Percentiles rank a stretch among this genome's conserved stretches.
phyloP scores from a whole-genome alignment of 1,140 invertebrate species.

The Trachymyrmex septentrionalis region DNA sequence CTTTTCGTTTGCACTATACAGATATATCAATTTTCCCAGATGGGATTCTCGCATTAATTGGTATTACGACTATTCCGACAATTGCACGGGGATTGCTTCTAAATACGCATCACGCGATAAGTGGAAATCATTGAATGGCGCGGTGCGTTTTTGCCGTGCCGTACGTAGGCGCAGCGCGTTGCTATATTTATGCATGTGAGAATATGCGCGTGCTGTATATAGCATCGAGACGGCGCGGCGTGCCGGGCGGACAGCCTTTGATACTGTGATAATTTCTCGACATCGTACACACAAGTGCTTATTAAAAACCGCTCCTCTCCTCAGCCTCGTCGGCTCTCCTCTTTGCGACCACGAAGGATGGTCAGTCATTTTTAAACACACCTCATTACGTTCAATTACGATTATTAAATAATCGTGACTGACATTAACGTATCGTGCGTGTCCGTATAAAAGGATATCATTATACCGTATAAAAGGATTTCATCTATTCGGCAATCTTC shows the following conservation, averaged over 20 bases:
- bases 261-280: conserved; percentile 29
- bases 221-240: conserved; percentile 5
- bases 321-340: background rate
- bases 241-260: conserved; percentile 33
- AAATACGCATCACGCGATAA: conserved; percentile 15
- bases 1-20: too few relatives aligned
- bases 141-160: background rate
- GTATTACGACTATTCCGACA: background rate
- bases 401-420: background rate
- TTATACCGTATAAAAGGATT: background rate
- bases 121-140: conserved; percentile 18
- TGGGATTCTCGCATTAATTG: background rate
- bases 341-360: background rate
- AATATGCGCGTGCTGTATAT: conserved; percentile 42
- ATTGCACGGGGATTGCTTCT: conserved; percentile 15
- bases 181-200: conserved; percentile 56
- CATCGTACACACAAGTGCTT: background rate
- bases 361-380: background rate
- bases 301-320: background rate
- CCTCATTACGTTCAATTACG: conserved; percentile 10
- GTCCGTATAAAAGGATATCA: background rate
- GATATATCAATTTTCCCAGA: background rate
- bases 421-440: background rate
- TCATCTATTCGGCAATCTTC: background rate
- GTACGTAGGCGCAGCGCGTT: conserved; percentile 2